Evolutionary conservation across 2,113 vertebrate species (phyloP), one percentile per base, ranked within the genome.

Genomic region (Ceyx cyanopectus): DNA sequence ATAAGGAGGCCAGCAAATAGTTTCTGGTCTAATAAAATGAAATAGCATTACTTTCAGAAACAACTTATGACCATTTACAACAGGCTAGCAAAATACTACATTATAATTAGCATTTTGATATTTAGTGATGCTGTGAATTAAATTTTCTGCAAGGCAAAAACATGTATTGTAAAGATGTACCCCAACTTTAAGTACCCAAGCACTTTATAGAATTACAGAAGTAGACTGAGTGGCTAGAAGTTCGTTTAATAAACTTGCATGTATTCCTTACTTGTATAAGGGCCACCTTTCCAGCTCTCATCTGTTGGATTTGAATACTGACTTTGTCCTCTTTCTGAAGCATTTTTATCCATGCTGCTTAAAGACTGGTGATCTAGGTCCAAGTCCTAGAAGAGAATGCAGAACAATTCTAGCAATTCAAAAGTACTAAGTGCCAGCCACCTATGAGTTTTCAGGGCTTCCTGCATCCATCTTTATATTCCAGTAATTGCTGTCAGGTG

Each of bases 1-100:
- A 99, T 99, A 69, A 99, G 98, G 75, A 99, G 98, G 46, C 98
- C 98, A 72, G 99, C 99, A 97, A 99, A 99, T 37, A 99, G 98
- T 91, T 98, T 99, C 98, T 99, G 99, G 96, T 99, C 99, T 80
- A 98, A 96, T 41, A 97, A 96, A 95, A 94, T 6, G 43, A 22
- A 97, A 30, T 22, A 87, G 87, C 24, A 72, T 9, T 72, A 69
- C 15, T 78, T 90, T 93, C 60, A 96, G 74, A 91, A 73, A 29
- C 15, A 87, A 79, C 13, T 91, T 34, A 53, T 0, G 4, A 62
- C 5, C 17, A 37, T 5, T 74, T 87, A 73, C 5, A 86, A 65
- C 24, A 85, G 17, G 7, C 40, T 66, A 87, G 16, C 40, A 82
- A 70, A 86, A 45, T 19, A 48, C 6, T 37, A 40, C 40, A 54